A percentile compares a stretch with the other conserved stretches of the same genome.
Evolutionary conservation across 2,797 vertebrate genomes (phyloP).

Genomic region (Trachops cirrhosus): DNA sequence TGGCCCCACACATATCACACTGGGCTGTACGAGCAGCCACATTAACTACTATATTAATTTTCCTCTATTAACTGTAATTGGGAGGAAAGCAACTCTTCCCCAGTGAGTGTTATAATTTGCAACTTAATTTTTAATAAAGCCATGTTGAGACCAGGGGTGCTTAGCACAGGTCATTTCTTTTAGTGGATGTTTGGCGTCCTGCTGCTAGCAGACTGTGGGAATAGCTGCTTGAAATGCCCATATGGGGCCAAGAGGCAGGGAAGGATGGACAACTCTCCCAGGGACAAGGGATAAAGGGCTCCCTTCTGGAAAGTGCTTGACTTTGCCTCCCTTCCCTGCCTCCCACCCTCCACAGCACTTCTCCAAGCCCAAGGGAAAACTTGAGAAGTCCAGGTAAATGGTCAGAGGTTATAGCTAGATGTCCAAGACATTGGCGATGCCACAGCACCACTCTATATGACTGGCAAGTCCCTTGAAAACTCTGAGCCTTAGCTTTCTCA

Average conservation of each 20-base stretch:
- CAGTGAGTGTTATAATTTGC: constrained; percentile 74
- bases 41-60: constrained; percentile 88
- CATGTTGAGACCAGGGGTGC: constrained; percentile 33
- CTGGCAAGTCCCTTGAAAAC: neutral
- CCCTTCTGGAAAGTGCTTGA: neutral
- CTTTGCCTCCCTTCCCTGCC: neutral
- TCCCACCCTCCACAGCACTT: neutral
- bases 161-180: constrained; percentile 29
- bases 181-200: neutral
- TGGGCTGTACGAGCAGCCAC: constrained; percentile 74
- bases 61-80: constrained; percentile 83
- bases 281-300: neutral
- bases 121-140: constrained; percentile 78
- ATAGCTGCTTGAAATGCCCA: neutral
- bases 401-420: neutral
- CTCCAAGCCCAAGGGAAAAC: neutral
- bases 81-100: constrained; percentile 77
- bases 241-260: accelerated
- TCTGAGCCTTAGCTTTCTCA: neutral
- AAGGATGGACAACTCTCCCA: neutral
- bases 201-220: neutral
- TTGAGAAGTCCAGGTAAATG: neutral
- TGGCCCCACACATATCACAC: constrained; percentile 62
- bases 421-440: neutral
- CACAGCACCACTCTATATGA: neutral